Percentiles rank a stretch among this genome's conserved stretches.
Conservation (phyloP, 2,113 vertebrate genomes). For the Albula glossodonta region DNA sequence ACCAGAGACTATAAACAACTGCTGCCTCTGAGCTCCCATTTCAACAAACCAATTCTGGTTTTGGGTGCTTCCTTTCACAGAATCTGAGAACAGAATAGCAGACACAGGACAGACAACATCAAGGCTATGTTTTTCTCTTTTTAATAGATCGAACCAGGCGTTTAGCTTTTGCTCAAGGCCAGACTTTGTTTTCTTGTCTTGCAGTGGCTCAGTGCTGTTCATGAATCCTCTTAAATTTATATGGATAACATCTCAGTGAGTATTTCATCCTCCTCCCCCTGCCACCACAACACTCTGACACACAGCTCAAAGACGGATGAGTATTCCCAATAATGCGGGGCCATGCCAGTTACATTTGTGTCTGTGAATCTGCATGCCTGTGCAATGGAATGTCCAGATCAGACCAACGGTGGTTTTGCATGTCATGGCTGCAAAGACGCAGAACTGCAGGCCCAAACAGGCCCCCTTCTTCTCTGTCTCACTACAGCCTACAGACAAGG, state of each 20-base stretch:
- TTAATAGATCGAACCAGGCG: neutral
- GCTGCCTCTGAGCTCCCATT: conserved; percentile 17
- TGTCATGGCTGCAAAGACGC: neutral
- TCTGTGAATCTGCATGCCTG: neutral
- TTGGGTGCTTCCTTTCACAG: conserved; percentile 23
- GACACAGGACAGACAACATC: neutral
- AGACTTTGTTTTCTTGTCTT: neutral
- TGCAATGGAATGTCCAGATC: neutral
- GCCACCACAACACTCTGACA: neutral
- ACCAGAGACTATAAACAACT: conserved; percentile 38
- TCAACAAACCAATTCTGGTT: neutral
- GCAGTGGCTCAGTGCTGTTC: neutral
- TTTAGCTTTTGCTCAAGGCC: neutral
- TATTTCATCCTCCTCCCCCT: neutral
- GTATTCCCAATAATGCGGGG: neutral
- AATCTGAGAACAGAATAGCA: neutral
- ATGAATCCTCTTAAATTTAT: neutral
- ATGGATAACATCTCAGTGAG: neutral
- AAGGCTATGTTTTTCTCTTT: neutral
- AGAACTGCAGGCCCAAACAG: neutral
- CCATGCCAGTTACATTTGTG: neutral
- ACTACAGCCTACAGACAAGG: no score
- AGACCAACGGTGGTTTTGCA: neutral
- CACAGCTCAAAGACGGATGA: neutral
- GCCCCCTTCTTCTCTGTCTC: no score